Base-by-base conservation (phyloP, 2,888 invertebrate species). In the Melieria crassipennis region DNA sequence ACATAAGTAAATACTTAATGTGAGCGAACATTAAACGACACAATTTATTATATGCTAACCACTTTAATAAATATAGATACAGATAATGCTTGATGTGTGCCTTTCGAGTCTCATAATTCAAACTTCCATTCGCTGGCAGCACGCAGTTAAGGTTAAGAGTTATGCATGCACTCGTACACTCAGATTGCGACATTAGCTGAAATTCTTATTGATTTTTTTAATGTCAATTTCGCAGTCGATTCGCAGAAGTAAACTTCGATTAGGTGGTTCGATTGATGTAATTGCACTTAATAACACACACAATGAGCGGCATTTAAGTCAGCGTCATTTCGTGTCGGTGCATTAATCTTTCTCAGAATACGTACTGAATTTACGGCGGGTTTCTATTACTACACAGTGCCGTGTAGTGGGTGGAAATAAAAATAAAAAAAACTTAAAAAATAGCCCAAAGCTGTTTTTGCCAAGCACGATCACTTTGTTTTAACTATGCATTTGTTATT, bases 211-310 rank as follows among this genome's bases (percentile, higher is more conserved):
- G 30, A 30, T 30, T 30, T 30, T 30, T 30, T 30, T 30, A 30
- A 30, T 30, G 30, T 30, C 30, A 30, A 30, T 30, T 30, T 30
- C 30, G 30, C 30, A 30, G 30, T 30, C 30, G 30, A 30, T 30
- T 30, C 30, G 30, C 30, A 30, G 30, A 30, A 30, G 1, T 30
- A 30, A 30, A 30, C 30, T 30, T 30, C 77, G 78, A 78, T 78
- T 77, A 76, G 77, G 66, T 52, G 74, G 69, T 75, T 72, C 78
- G 79, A 80, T 80, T 80, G 75, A 77, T 78, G 80, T 80, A 81
- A 81, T 81, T 81, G 80, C 77, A 76, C 77, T 78, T 82, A 81
- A 81, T 81, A 80, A 80, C 79, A 81, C 79, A 81, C 56, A 57
- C 52, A 56, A 57, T 57, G 48, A 47, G 48, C 76, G 78, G 76